Percentiles rank a stretch among this genome's conserved stretches.
phyloP scores from a whole-genome alignment of 2,888 invertebrate genomes.

The Ernsta delagoae region DNA sequence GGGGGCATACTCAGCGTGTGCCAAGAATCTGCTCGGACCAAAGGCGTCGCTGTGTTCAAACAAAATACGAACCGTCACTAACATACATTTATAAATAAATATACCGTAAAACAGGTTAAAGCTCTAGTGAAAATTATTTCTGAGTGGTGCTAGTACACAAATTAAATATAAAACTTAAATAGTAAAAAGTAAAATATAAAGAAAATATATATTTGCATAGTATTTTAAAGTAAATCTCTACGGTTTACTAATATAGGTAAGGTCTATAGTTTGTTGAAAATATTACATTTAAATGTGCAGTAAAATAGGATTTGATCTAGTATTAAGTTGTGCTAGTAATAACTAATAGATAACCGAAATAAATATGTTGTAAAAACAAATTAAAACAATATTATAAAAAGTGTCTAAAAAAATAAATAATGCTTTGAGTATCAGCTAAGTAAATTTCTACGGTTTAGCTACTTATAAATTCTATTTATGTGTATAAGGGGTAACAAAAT shows the following conservation, averaged over 20 bases:
- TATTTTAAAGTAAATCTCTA: no score
- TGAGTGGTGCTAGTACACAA: background rate
- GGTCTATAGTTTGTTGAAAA: no score
- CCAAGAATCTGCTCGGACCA: constrained; percentile 85
- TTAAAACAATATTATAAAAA: background rate
- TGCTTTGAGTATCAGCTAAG: background rate
- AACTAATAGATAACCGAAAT: background rate
- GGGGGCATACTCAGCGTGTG: constrained; percentile 82
- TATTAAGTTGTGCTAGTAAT: background rate
- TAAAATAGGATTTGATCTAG: background rate
- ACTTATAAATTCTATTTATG: background rate
- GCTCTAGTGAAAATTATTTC: background rate
- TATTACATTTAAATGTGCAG: background rate
- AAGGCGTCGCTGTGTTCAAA: constrained; percentile 70
- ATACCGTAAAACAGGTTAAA: background rate
- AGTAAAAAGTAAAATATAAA: no score
- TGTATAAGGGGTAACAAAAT: background rate
- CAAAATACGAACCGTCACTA: constrained; percentile 13
- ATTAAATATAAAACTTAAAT: background rate
- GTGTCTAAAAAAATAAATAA: background rate
- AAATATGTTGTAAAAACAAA: background rate
- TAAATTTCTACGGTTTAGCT: background rate
- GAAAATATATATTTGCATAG: no score
- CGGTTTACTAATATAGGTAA: no score
- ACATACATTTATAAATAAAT: background rate